Evolutionary conservation across 2,888 invertebrate species (phyloP).

Genomic region (Apamea crenata): DNA sequence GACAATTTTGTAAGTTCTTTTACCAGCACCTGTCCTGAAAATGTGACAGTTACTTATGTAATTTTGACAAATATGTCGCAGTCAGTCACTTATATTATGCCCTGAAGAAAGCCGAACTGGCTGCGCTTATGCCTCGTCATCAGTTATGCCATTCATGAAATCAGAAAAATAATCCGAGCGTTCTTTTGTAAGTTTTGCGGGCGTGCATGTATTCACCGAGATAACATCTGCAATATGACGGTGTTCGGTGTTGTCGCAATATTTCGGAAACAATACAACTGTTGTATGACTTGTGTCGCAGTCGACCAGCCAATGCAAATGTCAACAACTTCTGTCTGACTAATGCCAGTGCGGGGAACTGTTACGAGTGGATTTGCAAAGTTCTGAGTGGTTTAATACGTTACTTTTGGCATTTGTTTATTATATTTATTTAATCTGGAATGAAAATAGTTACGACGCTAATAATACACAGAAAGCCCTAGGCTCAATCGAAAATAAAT

Average conservation of each 20-base stretch:
- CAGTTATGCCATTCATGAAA: constrained; percentile 23
- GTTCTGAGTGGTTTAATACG: constrained; percentile 8
- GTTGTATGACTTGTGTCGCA: constrained; percentile 35
- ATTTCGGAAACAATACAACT: constrained; percentile 46
- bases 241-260: constrained; percentile 40
- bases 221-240: constrained; percentile 49
- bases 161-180: constrained; percentile 15
- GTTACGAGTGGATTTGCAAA: constrained; percentile 1
- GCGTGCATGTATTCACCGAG: constrained; percentile 40
- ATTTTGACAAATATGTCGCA: neutral
- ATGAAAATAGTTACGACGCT: neutral
- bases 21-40: no score
- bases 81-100: neutral
- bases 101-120: neutral
- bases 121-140: neutral
- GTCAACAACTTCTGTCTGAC: constrained; percentile 32
- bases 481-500: neutral
- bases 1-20: neutral
- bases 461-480: neutral
- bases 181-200: constrained; percentile 25
- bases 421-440: neutral
- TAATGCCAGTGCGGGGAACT: constrained; percentile 30
- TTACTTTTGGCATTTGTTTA: neutral
- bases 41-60: neutral
- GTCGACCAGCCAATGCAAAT: constrained; percentile 29